phyloP scores from a whole-genome alignment of 2,888 invertebrate species.

The Operophtera brumata region DNA sequence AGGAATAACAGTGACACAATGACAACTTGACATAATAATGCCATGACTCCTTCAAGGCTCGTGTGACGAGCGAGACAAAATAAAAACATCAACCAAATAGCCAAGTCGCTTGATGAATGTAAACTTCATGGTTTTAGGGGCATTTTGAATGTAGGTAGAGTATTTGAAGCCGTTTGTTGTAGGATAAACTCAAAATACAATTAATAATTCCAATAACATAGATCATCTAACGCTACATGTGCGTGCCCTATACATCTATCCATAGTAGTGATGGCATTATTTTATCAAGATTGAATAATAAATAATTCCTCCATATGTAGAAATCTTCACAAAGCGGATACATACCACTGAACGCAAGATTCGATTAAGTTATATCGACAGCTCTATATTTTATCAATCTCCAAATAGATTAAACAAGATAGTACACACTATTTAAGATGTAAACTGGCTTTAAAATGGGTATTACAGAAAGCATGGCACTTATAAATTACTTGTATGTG shows the following conservation, averaged over 20 bases:
- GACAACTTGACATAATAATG: constrained; percentile 62
- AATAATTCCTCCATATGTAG: constrained; percentile 46
- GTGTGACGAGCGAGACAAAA: constrained; percentile 12
- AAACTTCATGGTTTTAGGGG: constrained; percentile 7
- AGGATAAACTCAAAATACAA: constrained; percentile 1
- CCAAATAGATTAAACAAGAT: constrained; percentile 9
- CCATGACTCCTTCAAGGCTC: constrained; percentile 41
- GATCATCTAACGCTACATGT: constrained; percentile 43
- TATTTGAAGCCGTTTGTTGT: not conserved
- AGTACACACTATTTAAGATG: not conserved
- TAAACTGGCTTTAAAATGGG: constrained; percentile 4
- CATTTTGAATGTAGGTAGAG: constrained; percentile 4
- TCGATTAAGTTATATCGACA: constrained; percentile 44
- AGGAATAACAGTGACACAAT: constrained; percentile 62
- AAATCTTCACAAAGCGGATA: constrained; percentile 44
- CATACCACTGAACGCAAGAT: constrained; percentile 52
- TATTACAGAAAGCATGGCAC: constrained; percentile 7
- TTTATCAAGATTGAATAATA: constrained; percentile 49
- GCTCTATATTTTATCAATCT: constrained; percentile 48
- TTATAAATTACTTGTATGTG: constrained; percentile 17
- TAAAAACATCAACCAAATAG: constrained; percentile 34
- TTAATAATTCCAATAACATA: constrained; percentile 20
- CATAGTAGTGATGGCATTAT: constrained; percentile 58
- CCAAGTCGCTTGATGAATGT: constrained; percentile 4
- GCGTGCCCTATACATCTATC: constrained; percentile 43